Conservation (phyloP, 2,113 vertebrate genomes). For the Carassius gibelio region DNA sequence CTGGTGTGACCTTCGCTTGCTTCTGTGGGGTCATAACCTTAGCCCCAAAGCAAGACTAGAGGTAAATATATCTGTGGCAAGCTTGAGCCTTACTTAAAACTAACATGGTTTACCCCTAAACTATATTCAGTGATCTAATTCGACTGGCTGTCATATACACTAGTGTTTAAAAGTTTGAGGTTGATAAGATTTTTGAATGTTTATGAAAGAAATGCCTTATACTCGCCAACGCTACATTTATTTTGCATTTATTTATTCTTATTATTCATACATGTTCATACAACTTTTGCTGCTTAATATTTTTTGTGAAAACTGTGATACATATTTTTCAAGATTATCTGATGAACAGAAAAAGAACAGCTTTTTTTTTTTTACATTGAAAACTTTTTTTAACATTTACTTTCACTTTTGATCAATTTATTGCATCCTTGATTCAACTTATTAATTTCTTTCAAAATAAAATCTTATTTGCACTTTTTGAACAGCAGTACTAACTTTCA, state of each 20-base stretch:
- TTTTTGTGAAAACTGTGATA: background rate
- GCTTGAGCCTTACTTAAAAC: background rate
- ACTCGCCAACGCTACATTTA: background rate
- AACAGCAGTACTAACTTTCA: background rate
- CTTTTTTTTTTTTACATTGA: background rate
- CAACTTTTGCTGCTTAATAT: background rate
- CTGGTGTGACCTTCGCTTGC: constrained; percentile 9
- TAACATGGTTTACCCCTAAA: background rate
- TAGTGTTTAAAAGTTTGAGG: too few relatives aligned
- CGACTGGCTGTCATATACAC: background rate
- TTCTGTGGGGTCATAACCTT: constrained; percentile 27
- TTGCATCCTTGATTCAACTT: background rate
- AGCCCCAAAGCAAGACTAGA: background rate
- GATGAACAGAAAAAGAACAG: background rate
- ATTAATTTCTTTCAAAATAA: background rate
- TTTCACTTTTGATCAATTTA: background rate
- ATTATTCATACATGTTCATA: too few relatives aligned
- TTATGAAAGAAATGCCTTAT: background rate
- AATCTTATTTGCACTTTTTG: background rate
- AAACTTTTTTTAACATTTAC: background rate
- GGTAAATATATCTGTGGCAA: constrained; percentile 16
- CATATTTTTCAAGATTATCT: background rate
- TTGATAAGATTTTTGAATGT: too few relatives aligned
- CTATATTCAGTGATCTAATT: background rate
- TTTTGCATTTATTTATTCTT: background rate